Conservation (phyloP, 2,888 invertebrate genomes). For the Hedychridium roseum region DNA sequence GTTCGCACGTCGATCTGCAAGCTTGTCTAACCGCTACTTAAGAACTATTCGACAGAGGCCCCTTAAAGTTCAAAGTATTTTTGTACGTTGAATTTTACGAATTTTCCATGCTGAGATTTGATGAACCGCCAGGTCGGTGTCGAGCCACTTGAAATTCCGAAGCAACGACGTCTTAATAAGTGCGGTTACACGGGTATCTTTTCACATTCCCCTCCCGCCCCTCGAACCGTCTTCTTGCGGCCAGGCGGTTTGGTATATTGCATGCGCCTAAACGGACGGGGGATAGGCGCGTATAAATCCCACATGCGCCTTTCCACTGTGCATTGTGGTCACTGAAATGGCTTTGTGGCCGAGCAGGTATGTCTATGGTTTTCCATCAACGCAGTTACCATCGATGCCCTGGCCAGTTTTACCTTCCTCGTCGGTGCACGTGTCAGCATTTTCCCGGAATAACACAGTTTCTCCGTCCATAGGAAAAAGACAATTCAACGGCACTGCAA, state of each 20-base stretch:
- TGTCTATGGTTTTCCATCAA: constrained; percentile 47
- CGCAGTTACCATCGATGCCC: constrained; percentile 48
- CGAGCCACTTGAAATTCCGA: constrained; percentile 56
- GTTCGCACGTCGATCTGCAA: constrained; percentile 7
- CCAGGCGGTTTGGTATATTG: constrained; percentile 41
- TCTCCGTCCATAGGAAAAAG: no score
- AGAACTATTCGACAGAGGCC: no score
- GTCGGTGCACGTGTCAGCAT: no score
- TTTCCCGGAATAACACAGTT: no score
- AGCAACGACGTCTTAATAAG: constrained; percentile 60
- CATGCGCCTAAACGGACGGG: constrained; percentile 36
- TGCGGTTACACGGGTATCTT: constrained; percentile 55
- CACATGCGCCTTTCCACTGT: constrained; percentile 43
- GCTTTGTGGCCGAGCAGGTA: constrained; percentile 51
- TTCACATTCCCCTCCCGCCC: constrained; percentile 19
- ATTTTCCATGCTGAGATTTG: no score
- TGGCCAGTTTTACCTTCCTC: neutral
- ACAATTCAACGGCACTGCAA: no score
- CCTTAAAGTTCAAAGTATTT: no score
- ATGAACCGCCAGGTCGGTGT: no score
- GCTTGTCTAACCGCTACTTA: no score
- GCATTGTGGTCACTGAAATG: constrained; percentile 60
- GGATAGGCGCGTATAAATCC: constrained; percentile 29
- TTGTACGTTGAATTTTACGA: no score
- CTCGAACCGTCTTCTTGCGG: constrained; percentile 21